Percentiles rank a stretch among this genome's conserved stretches.
Conservation (phyloP, 2,797 vertebrate species). For the Microcaecilia unicolor region DNA sequence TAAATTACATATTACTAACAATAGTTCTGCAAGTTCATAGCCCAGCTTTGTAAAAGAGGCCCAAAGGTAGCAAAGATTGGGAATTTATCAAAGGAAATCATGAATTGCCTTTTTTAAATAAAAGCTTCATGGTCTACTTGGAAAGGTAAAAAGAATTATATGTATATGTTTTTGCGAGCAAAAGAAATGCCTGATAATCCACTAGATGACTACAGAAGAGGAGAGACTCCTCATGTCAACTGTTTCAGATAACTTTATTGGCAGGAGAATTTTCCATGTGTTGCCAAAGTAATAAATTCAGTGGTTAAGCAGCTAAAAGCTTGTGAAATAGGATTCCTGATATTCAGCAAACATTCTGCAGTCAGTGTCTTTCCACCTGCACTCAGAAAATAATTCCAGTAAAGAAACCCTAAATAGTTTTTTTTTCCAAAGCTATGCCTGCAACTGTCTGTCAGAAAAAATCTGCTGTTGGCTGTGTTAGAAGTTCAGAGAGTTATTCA, state of each 20-base stretch:
- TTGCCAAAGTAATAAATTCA: too few relatives aligned
- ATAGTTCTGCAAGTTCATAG: too few relatives aligned
- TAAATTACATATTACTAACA: too few relatives aligned
- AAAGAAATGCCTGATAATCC: slow-evolving; percentile 4
- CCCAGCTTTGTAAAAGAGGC: too few relatives aligned
- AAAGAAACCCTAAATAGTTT: too few relatives aligned
- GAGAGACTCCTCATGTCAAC: background rate
- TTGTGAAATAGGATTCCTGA: slow-evolving; percentile 6
- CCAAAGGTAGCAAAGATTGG: background rate
- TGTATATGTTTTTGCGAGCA: slow-evolving; percentile 1
- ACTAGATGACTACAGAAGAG: slow-evolving; percentile 1
- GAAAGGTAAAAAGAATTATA: too few relatives aligned
- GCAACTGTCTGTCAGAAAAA: too few relatives aligned
- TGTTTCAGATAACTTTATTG: too few relatives aligned
- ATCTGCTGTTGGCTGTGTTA: too few relatives aligned
- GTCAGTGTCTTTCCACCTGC: slow-evolving; percentile 5
- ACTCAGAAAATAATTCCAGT: slow-evolving; percentile 10
- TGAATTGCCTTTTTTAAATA: slow-evolving; percentile 5
- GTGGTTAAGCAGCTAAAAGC: slow-evolving; percentile 2
- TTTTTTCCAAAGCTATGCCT: too few relatives aligned
- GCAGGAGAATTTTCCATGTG: too few relatives aligned
- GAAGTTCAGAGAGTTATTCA: too few relatives aligned
- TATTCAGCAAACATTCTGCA: slow-evolving; percentile 3
- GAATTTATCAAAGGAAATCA: slow-evolving; percentile 6
- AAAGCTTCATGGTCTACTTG: background rate